These are phyloP conservation scores for Choloepus hoffmanni DNA, from an alignment of 2,113 vertebrate species.

Conservation along the genomic window DNA sequence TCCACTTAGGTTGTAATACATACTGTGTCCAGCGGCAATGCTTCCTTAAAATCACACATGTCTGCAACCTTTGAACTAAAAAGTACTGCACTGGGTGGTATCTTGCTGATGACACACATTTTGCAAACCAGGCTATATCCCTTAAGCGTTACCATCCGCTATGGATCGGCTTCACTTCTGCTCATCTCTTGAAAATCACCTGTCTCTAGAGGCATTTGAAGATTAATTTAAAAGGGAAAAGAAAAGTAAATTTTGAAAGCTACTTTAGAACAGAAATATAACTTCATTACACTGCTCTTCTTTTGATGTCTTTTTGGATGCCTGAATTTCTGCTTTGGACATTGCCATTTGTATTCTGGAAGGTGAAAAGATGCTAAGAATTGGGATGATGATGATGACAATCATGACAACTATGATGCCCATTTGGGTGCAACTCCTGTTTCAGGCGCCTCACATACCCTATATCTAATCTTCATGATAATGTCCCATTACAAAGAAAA, in stretches of 20 bases:
- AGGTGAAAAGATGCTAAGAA: background rate
- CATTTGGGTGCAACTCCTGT: background rate
- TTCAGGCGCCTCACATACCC: background rate
- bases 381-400: background rate
- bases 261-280: slow-evolving; percentile 37
- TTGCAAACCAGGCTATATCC: slow-evolving; percentile 49
- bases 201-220: slow-evolving; percentile 41
- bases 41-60: slow-evolving; percentile 38
- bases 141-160: background rate
- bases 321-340: background rate
- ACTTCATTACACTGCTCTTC: background rate
- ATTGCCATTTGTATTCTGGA: background rate
- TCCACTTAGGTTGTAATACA: background rate
- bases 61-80: slow-evolving; percentile 47
- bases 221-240: slow-evolving; percentile 69
- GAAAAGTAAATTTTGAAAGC: slow-evolving; percentile 59
- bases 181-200: slow-evolving; percentile 40
- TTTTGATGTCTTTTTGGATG: slow-evolving; percentile 22
- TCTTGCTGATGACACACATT: slow-evolving; percentile 53
- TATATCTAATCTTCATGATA: background rate
- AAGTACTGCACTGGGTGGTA: background rate
- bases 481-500: background rate
- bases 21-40: background rate
- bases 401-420: background rate
- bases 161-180: background rate